Conservation (phyloP, 2,113 vertebrate genomes). For the Dendropsophus ebraccatus region DNA sequence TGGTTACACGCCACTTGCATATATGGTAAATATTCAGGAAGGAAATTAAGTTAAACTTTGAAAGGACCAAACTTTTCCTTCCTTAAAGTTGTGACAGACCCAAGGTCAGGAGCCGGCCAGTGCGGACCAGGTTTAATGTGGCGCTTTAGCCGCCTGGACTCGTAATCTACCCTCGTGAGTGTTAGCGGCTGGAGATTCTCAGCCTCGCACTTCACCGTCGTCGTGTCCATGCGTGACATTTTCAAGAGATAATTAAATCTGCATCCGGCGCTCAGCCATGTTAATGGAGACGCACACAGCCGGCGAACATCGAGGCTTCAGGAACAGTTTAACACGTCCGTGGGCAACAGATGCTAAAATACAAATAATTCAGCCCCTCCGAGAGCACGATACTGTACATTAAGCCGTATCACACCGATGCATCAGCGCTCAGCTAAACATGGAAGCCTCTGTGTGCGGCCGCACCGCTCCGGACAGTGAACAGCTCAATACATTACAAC, state of each 20-base stretch:
- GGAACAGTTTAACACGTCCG: constrained; percentile 4
- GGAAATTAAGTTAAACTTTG: no score
- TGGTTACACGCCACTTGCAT: no score
- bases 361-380: constrained; percentile 36
- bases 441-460: background rate
- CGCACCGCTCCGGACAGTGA: background rate
- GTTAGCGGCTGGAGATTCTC: background rate
- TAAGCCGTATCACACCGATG: background rate
- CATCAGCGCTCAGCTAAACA: background rate
- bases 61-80: background rate
- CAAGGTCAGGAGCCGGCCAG: background rate
- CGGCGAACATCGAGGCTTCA: background rate
- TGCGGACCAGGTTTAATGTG: background rate
- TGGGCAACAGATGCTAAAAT: constrained; percentile 6
- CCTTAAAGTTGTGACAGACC: background rate
- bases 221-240: constrained; percentile 23
- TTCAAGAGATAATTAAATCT: constrained; percentile 27
- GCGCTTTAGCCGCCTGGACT: background rate
- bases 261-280: background rate
- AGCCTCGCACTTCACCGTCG: background rate
- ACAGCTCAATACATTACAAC: background rate
- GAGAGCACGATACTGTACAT: background rate
- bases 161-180: background rate
- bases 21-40: no score
- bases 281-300: background rate